Percentiles rank a stretch among this genome's conserved stretches.
Evolutionary conservation across 1,140 invertebrate species (phyloP).

Genomic region (Drosophila equinoxialis): DNA sequence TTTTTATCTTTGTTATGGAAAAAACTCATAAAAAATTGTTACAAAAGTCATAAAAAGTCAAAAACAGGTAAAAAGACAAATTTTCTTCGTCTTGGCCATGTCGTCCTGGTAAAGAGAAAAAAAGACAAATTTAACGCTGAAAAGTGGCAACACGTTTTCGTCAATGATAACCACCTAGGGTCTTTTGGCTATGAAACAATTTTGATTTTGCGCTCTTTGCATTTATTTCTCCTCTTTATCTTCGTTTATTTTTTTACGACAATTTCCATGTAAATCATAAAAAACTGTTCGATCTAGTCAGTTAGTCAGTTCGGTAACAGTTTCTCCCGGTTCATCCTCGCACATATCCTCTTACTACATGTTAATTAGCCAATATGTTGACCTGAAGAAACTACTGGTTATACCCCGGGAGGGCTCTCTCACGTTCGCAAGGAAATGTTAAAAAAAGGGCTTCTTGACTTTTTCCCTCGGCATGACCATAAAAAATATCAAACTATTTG

Average conservation of each 20-base stretch:
- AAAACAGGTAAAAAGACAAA: constrained; percentile 44
- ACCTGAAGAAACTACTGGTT: constrained; percentile 67
- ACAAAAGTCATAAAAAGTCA: constrained; percentile 78
- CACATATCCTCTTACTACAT: constrained; percentile 43
- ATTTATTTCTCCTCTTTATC: constrained; percentile 15
- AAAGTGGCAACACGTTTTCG: constrained; percentile 52
- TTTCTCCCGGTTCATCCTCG: constrained; percentile 46
- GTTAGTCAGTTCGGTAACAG: constrained; percentile 24
- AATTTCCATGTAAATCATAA: constrained; percentile 77
- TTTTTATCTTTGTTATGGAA: constrained; percentile 54
- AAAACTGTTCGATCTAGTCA: constrained; percentile 61
- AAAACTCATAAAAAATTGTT: constrained; percentile 77
- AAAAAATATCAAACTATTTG: constrained; percentile 67
- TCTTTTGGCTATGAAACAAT: constrained; percentile 6
- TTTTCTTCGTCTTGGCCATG: constrained; percentile 53
- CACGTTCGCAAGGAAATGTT: constrained; percentile 76
- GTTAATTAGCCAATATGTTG: constrained; percentile 66
- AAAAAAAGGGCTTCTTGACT: constrained; percentile 70
- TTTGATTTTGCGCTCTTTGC: constrained; percentile 44
- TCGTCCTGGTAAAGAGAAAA: constrained; percentile 18
- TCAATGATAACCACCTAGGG: constrained; percentile 68
- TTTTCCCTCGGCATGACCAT: constrained; percentile 54
- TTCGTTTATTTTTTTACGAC: constrained; percentile 61
- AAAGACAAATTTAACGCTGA: constrained; percentile 49
- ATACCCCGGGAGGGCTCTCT: constrained; percentile 44